Conservation (phyloP, 2,113 vertebrate species). For the Meleagris gallopavo region DNA sequence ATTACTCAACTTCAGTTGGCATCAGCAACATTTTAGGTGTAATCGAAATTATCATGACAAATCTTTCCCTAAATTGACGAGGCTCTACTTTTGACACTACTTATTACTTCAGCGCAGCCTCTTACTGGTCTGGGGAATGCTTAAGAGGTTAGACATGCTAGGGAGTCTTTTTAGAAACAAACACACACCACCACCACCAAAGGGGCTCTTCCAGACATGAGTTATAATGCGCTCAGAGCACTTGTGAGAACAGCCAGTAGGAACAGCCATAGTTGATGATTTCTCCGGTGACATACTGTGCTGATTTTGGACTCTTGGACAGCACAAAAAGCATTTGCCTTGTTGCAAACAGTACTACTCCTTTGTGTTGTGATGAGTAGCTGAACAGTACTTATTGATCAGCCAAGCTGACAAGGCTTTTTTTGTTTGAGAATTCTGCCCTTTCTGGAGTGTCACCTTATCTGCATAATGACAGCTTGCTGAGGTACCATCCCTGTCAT, state of each 20-base stretch:
- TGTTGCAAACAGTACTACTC: neutral
- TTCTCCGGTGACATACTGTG: neutral
- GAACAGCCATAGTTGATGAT: neutral
- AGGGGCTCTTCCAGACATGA: neutral
- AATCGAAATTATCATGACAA: slow-evolving; percentile 17
- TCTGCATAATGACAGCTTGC: neutral
- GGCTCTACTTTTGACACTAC: slow-evolving; percentile 1
- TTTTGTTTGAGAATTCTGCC: neutral
- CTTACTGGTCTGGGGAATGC: neutral
- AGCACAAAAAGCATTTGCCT: neutral
- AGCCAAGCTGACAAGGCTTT: neutral
- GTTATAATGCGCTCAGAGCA: neutral
- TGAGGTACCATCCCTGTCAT: neutral
- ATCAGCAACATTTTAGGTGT: slow-evolving; percentile 17
- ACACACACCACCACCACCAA: neutral
- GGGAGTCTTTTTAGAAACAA: neutral
- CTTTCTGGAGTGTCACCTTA: neutral
- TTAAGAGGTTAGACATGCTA: neutral
- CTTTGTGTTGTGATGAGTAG: neutral
- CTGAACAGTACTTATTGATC: neutral
- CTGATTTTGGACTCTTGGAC: neutral
- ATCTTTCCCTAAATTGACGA: neutral
- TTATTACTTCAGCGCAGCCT: neutral
- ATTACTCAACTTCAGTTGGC: slow-evolving; percentile 64
- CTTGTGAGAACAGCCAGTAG: neutral